Conservation (phyloP, 2,888 invertebrate species). For the Drosophila mayaguana region DNA sequence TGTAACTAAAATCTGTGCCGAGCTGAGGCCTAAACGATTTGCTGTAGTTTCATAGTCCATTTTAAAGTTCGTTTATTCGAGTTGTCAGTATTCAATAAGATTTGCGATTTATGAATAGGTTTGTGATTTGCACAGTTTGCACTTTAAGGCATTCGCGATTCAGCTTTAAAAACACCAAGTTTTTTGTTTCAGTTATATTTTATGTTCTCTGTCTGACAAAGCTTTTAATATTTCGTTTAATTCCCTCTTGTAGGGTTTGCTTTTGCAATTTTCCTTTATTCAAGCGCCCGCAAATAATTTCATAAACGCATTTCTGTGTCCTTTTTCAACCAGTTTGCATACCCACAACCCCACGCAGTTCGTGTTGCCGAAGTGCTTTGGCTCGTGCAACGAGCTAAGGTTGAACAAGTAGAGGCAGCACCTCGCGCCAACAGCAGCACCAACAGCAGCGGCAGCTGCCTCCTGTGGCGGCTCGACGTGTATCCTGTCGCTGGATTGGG, state of each 20-base stretch:
- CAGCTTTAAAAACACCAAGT: slow-evolving; percentile 37
- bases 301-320: slow-evolving; percentile 59
- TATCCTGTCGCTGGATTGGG: slow-evolving; percentile 55
- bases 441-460: slow-evolving; percentile 59
- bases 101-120: slow-evolving; percentile 41
- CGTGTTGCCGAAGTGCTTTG: slow-evolving; percentile 45
- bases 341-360: slow-evolving; percentile 43
- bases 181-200: slow-evolving; percentile 5
- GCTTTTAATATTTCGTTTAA: slow-evolving; percentile 26
- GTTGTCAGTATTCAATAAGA: slow-evolving; percentile 28
- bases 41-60: not conserved
- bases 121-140: slow-evolving; percentile 29
- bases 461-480: slow-evolving; percentile 45
- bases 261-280: slow-evolving; percentile 4
- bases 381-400: slow-evolving; percentile 20
- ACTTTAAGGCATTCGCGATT: slow-evolving; percentile 51
- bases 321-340: slow-evolving; percentile 56
- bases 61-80: too few relatives aligned
- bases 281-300: slow-evolving; percentile 51
- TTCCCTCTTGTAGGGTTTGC: not conserved
- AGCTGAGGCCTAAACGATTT: slow-evolving; percentile 6
- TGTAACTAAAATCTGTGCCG: slow-evolving; percentile 68
- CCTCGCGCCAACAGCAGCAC: slow-evolving; percentile 27
- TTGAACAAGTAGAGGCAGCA: slow-evolving; percentile 4
- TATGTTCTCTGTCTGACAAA: slow-evolving; percentile 32